A percentile compares a stretch with the other conserved stretches of the same genome.
Conservation (phyloP, 2,113 vertebrate species). For the Smithornis capensis region DNA sequence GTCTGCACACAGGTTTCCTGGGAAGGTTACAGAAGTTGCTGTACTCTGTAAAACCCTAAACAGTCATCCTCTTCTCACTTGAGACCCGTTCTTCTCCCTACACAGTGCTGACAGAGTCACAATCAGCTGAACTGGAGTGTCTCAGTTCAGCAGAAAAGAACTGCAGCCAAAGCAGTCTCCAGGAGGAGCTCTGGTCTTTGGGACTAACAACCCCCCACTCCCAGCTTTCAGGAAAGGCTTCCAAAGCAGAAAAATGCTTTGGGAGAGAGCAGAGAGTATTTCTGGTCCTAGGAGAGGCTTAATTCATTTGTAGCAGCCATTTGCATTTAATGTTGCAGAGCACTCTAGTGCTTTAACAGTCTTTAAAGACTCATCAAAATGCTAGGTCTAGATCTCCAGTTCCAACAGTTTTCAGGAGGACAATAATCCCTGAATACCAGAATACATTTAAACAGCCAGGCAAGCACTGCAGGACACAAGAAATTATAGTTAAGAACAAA, state of each 20-base stretch:
- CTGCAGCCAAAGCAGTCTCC: neutral
- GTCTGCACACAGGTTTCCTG: neutral
- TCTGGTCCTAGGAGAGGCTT: neutral
- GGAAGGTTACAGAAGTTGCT: neutral
- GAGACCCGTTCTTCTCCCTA: neutral
- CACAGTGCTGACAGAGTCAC: neutral
- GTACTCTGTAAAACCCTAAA: neutral
- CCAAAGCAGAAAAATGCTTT: neutral
- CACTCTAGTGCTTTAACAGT: neutral
- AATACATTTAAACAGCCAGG: neutral
- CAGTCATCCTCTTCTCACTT: neutral
- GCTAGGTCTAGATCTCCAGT: neutral
- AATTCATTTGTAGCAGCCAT: neutral
- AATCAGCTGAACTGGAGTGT: neutral
- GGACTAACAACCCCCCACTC: neutral
- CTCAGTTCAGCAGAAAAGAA: neutral
- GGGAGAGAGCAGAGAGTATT: neutral
- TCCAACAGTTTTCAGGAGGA: neutral
- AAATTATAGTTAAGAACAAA: neutral
- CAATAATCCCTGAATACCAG: neutral
- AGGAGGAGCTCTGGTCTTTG: slow-evolving; percentile 8
- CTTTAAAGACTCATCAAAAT: neutral
- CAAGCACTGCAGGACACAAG: neutral
- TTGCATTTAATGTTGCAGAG: slow-evolving; percentile 1
- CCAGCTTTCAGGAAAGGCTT: neutral